Evolutionary conservation across 2,113 vertebrate genomes (phyloP), one percentile per base, ranked within the genome.

Genomic region (Verasper variegatus): DNA sequence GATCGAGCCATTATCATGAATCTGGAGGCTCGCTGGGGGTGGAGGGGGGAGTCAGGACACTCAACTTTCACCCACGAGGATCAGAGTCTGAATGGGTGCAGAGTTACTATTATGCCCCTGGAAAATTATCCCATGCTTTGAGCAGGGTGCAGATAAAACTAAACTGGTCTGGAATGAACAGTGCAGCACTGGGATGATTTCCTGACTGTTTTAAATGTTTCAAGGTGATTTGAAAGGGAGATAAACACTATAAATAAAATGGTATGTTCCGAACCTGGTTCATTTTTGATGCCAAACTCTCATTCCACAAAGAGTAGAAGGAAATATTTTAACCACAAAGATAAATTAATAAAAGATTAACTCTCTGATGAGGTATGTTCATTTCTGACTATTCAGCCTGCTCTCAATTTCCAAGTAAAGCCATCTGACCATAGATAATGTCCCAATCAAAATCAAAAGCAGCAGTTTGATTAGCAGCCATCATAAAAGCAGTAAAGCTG

Each of bases 51-150:
- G 71, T 60, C 57, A 81, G 68, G 84, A 78, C 85, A 81, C 86
- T 91, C 89, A 75, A 70, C 89, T 92, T 89, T 88, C 89, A 87
- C 88, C 90, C 81, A 58, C 24, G 86, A 86, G 88, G 88, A 86
- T 83, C 81, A 76, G 71, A 78, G 69, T 31, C 78, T 89, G 87
- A 90, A 90, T 86, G 74, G 84, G 71, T 76, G 75, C 84, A 65
- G 80, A 83, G 88, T 71, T 84, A 76, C 84, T 76, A 58, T 86
- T 85, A 64, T 76, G 27, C 63, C 51, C 8, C 57, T 68, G 68
- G 62, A 80, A 83, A 86, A 80, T 64, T 52, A 80, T 76, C 84
- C 69, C 77, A 84, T 75, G 68, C 61, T 80, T 42, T 52, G 51
- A 31, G 27, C 83, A 1, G 62, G 27, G 65, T 35, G 52, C 51